A percentile compares a stretch with the other conserved stretches of the same genome.
phyloP scores from a whole-genome alignment of 2,888 invertebrate species.

The Drosophila pullipes region DNA sequence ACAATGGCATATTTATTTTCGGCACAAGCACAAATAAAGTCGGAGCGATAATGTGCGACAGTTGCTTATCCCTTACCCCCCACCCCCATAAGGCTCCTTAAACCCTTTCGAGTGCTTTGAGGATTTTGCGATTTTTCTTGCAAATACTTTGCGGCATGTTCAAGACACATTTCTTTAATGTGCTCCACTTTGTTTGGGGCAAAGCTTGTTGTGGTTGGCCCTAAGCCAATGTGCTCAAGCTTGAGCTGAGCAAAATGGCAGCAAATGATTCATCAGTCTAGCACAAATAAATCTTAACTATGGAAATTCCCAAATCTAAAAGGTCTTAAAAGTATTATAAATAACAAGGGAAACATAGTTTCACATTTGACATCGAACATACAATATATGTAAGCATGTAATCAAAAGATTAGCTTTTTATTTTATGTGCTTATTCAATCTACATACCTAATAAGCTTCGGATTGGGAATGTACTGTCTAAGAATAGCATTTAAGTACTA shows the following conservation, averaged over 20 bases:
- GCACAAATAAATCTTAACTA: not conserved
- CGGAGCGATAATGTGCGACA: slow-evolving; percentile 65
- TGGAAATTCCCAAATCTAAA: not conserved
- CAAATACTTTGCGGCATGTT: slow-evolving; percentile 42
- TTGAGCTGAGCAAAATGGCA: not conserved
- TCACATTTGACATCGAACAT: not conserved
- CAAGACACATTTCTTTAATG: slow-evolving; percentile 55
- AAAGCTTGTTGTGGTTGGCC: slow-evolving; percentile 30
- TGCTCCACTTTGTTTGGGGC: slow-evolving; percentile 23
- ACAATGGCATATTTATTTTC: slow-evolving; percentile 73
- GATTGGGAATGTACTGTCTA: not conserved
- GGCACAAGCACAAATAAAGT: slow-evolving; percentile 50
- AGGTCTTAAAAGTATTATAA: not conserved
- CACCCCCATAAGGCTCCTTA: not conserved
- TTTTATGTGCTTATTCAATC: not conserved
- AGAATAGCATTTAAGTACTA: not conserved
- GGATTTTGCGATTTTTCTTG: slow-evolving; percentile 9
- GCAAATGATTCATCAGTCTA: slow-evolving; percentile 21
- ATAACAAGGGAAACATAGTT: not conserved
- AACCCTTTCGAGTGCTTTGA: slow-evolving; percentile 29
- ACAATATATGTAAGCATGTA: not conserved
- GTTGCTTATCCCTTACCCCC: slow-evolving; percentile 49
- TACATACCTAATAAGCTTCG: not conserved
- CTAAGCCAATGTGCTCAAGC: slow-evolving; percentile 11
- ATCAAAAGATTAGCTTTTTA: not conserved